Conservation (phyloP, 92 coral and sea anemone genomes). For the Meandrina meandrites region DNA sequence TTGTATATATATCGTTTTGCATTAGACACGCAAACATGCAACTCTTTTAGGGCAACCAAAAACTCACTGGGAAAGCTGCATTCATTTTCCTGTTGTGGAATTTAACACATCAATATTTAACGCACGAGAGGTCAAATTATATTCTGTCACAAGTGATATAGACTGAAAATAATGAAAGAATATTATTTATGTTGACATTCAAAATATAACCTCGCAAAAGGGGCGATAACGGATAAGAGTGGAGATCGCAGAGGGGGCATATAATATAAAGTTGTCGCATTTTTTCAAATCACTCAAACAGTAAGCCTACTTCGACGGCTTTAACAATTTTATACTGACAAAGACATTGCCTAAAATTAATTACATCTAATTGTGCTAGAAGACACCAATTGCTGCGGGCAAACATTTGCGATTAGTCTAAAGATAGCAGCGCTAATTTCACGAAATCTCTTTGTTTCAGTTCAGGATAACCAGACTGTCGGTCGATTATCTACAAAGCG, state of each 20-base stretch:
- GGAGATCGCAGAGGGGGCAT: not conserved
- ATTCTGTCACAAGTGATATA: conserved; percentile 1
- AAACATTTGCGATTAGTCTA: conserved; percentile 27
- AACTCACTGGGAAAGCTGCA: not conserved
- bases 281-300: not conserved
- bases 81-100: not conserved
- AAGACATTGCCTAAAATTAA: conserved; percentile 19
- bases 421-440: conserved; percentile 4
- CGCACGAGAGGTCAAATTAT: conserved; percentile 7
- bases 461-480: not conserved
- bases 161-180: conserved; percentile 2
- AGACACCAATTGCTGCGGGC: conserved; percentile 25
- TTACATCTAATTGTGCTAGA: conserved; percentile 1
- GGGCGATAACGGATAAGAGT: not conserved
- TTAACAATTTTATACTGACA: not conserved
- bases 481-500: conserved; percentile 8
- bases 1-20: not conserved
- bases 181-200: conserved; percentile 20
- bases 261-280: not conserved
- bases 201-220: conserved; percentile 4
- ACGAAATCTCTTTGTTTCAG: conserved; percentile 18
- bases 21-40: not conserved
- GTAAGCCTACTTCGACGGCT: not conserved
- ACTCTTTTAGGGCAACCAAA: not conserved
- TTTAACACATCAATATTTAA: conserved; percentile 8